These are phyloP conservation scores for Nomada hirtipes DNA, from an alignment of 2,888 invertebrate species.

Conservation along the genomic window DNA sequence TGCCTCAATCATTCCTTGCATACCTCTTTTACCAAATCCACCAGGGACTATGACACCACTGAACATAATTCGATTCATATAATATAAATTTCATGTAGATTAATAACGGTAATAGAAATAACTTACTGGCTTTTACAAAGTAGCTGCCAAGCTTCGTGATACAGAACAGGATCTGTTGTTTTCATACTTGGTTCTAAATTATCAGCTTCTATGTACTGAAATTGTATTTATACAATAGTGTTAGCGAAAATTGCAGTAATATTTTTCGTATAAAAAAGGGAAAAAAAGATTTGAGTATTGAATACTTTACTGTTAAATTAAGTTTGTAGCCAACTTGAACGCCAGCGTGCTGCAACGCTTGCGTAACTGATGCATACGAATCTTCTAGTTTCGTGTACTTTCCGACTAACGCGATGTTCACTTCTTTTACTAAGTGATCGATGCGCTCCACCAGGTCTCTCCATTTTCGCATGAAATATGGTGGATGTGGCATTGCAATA, in stretches of 20 bases:
- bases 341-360: slow-evolving; percentile 97
- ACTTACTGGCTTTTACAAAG: slow-evolving; percentile 93
- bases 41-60: slow-evolving; percentile 98
- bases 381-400: slow-evolving; percentile 98
- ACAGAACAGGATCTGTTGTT: slow-evolving; percentile 91
- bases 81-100: not conserved
- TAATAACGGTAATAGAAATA: not conserved
- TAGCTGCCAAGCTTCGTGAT: slow-evolving; percentile 97
- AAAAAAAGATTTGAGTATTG: not conserved
- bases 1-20: slow-evolving; percentile 98
- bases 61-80: slow-evolving; percentile 58
- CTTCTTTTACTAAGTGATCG: slow-evolving; percentile 93
- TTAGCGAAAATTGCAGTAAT: slow-evolving; percentile 4
- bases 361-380: slow-evolving; percentile 98
- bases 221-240: slow-evolving; percentile 25
- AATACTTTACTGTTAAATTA: slow-evolving; percentile 87
- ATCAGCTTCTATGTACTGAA: slow-evolving; percentile 94
- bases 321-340: slow-evolving; percentile 94
- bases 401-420: slow-evolving; percentile 96
- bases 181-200: slow-evolving; percentile 92
- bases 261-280: not conserved
- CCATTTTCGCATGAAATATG: slow-evolving; percentile 94
- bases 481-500: slow-evolving; percentile 88
- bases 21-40: slow-evolving; percentile 97
- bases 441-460: slow-evolving; percentile 94